Base-by-base conservation (phyloP, 1,140 invertebrate genomes). In the Pseudomyrmex concolor region DNA sequence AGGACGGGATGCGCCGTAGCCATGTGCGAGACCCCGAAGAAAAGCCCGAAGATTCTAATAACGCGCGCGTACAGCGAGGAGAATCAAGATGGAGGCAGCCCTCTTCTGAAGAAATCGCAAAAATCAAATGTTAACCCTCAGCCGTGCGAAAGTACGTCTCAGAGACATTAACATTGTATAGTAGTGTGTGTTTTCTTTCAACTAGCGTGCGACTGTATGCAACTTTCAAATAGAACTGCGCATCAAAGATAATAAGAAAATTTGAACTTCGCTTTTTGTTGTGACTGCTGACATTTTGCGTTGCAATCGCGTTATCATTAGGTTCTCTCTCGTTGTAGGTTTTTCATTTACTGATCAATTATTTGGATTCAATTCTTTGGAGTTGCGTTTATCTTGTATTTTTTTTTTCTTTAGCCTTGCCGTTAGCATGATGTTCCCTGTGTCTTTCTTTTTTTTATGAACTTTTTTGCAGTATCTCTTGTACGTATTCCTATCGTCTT, bases 11-110 rank as follows among this genome's bases (percentile, higher is more conserved):
- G 86, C n/a, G 88, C 84, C 9, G 67, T 85, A 76, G 62, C 74
- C 1, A 66, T 76, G 59, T 83, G 64, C 34, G 89, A 80, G 64
- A 92, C 94, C 86, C 91, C 95, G 7, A 94, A 94, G 83, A 94
- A 95, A 66, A 96, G 96, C 15, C 96, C 96, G 13, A 94, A 95
- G 66, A 97, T 97, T 34, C 94, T 96, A 1, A 96, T 97, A 67
- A 97, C 96, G 2, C 91, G 96, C 82, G 96, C 96, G 1, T 96
- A 95, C 93, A 97, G 96, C 55, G 96, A 96, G 87, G 96, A 97
- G 87, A 96, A 95, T 80, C 91, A 91, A 57, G 91, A 92, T 43
- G 90, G 90, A 22, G 90, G 82, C 10, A 93, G 91, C 80, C 92
- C 92, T 0, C 84, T 94, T 9, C 84, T 93, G 25, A 88, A 88